Conservation (phyloP, 2,113 vertebrate genomes). For the Daboia siamensis region DNA sequence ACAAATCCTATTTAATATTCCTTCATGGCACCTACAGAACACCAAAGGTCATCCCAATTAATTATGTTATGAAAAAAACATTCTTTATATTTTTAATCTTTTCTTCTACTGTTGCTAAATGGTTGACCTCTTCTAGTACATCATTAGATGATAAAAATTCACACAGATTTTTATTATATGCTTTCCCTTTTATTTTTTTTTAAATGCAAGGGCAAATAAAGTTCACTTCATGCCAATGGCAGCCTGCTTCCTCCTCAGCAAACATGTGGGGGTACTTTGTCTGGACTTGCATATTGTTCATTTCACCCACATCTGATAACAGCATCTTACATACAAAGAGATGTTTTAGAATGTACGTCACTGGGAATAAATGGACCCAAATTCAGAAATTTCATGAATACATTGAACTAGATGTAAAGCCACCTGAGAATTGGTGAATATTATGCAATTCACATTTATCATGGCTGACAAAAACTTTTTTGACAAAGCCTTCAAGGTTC, state of each 20-base stretch:
- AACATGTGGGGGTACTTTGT: conserved; percentile 21
- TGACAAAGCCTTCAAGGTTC: neutral
- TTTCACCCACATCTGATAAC: conserved; percentile 45
- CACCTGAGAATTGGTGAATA: neutral
- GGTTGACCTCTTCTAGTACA: conserved; percentile 35
- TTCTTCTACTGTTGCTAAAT: conserved; percentile 1
- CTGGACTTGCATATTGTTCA: conserved; percentile 38
- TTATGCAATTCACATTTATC: neutral
- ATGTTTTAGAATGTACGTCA: conserved; percentile 2
- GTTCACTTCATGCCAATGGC: conserved; percentile 37
- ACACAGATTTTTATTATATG: conserved; percentile 3
- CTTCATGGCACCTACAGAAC: neutral
- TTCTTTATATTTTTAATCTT: conserved; percentile 6
- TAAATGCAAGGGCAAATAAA: conserved; percentile 41
- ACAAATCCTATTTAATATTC: neutral
- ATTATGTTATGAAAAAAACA: neutral
- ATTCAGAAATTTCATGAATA: conserved; percentile 28
- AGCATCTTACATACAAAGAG: conserved; percentile 35
- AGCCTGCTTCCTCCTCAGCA: conserved; percentile 55
- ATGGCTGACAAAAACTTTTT: neutral
- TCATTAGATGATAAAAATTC: conserved; percentile 29
- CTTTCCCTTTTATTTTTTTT: conserved; percentile 34
- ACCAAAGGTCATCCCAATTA: neutral
- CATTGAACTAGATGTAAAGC: neutral
- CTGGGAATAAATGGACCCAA: neutral